Evolutionary conservation across 2,888 invertebrate genomes (phyloP).

Genomic region (Cephus spinipes): DNA sequence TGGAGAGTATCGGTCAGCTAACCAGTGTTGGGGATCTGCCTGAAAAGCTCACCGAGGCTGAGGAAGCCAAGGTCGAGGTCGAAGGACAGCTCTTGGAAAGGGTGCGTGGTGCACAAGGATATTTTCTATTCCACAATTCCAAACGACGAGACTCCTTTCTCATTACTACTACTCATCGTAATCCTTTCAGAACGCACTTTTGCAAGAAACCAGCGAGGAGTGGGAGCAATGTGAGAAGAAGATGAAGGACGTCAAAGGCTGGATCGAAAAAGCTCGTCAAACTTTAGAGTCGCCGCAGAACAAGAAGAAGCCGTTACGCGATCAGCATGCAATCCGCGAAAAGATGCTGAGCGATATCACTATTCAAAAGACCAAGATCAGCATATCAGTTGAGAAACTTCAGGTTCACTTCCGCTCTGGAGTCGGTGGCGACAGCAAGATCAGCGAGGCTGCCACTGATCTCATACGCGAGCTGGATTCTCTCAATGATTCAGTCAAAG

Average conservation of each 20-base stretch:
- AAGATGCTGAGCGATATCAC: constrained; percentile 88
- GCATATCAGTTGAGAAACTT: constrained; percentile 89
- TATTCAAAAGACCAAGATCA: constrained; percentile 90
- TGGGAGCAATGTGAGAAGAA: constrained; percentile 97
- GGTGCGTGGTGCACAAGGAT: constrained; percentile 69
- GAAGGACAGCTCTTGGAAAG: constrained; percentile 88
- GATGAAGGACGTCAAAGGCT: constrained; percentile 87
- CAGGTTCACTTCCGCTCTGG: constrained; percentile 92
- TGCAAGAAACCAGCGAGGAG: constrained; percentile 93
- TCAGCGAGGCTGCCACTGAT: constrained; percentile 79
- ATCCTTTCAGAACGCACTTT: constrained; percentile 80
- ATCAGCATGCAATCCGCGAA: constrained; percentile 87
- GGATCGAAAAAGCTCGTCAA: constrained; percentile 88
- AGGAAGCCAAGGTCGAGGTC: constrained; percentile 86
- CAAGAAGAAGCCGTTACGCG: constrained; percentile 88
- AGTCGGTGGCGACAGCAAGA: constrained; percentile 82
- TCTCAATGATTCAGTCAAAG: constrained; percentile 72
- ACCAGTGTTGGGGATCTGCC: constrained; percentile 89
- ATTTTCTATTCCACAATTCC: neutral
- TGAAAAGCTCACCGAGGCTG: constrained; percentile 86
- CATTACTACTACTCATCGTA: constrained; percentile 2
- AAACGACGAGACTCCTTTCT: neutral
- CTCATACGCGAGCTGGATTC: constrained; percentile 78
- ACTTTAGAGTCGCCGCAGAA: constrained; percentile 83
- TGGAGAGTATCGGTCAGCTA: constrained; percentile 85